Percentiles rank a stretch among this genome's conserved stretches.
phyloP scores from a whole-genome alignment of 2,888 invertebrate species.

The Temnothorax rugatulus region DNA sequence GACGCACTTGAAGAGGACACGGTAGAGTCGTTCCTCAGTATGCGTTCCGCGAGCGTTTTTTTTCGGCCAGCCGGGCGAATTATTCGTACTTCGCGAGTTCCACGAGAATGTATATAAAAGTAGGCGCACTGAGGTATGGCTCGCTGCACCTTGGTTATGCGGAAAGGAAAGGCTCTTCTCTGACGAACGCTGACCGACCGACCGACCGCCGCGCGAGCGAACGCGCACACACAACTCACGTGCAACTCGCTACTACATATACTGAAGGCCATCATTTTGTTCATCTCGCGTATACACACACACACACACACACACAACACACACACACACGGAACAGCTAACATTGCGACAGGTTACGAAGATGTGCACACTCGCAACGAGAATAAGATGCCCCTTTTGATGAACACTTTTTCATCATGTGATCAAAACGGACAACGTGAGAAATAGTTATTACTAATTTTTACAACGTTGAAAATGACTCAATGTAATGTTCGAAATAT shows the following conservation, averaged over 20 bases:
- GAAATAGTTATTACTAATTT: too few species aligned
- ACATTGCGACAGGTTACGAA: slow-evolving; percentile 67
- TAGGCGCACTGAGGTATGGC: slow-evolving; percentile 79
- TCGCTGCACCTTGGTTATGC: slow-evolving; percentile 85
- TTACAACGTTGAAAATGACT: too few species aligned
- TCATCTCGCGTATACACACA: background rate
- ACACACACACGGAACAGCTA: background rate
- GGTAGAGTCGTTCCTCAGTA: slow-evolving; percentile 78
- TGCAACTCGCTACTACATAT: background rate
- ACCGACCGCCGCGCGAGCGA: slow-evolving; percentile 46
- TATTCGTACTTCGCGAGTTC: slow-evolving; percentile 82
- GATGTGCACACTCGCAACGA: slow-evolving; percentile 66
- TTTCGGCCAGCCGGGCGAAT: slow-evolving; percentile 73
- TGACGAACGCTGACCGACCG: slow-evolving; percentile 63
- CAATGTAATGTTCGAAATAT: too few species aligned
- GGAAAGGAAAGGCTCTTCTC: slow-evolving; percentile 85
- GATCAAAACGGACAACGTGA: too few species aligned
- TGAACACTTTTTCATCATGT: too few species aligned
- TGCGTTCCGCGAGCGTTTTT: slow-evolving; percentile 69
- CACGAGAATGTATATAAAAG: slow-evolving; percentile 75
- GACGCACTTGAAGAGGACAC: slow-evolving; percentile 70
- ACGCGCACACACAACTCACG: background rate
- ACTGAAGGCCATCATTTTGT: slow-evolving; percentile 10
- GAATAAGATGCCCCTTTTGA: slow-evolving; percentile 62
- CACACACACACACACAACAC: too few species aligned